A percentile compares a stretch with the other conserved stretches of the same genome.
phyloP scores from a whole-genome alignment of 2,797 vertebrate species.

The Platalea minor region DNA sequence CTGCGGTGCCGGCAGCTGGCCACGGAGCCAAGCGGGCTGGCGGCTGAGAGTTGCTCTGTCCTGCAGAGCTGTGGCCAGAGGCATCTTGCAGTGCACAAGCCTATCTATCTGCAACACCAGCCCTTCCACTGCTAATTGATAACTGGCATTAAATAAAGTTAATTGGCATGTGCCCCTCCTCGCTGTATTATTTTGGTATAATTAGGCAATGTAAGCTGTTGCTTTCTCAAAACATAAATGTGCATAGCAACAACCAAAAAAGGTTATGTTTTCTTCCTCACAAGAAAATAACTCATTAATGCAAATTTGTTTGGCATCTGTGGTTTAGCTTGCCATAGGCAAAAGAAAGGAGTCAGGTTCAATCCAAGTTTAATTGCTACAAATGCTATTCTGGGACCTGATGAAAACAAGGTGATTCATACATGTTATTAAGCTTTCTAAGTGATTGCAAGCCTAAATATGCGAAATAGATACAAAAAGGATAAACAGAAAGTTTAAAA shows the following conservation, averaged over 20 bases:
- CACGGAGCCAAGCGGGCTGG: not conserved
- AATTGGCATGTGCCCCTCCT: not conserved
- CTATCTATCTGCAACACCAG: not conserved
- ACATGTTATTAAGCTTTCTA: not conserved
- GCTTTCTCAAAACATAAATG: not conserved
- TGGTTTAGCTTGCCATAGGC: not conserved
- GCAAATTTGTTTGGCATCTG: slow-evolving; percentile 10
- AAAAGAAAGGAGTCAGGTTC: slow-evolving; percentile 30
- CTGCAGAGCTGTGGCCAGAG: not conserved
- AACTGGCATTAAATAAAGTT: not conserved
- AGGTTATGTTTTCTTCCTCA: not conserved
- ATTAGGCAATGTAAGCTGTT: not conserved
- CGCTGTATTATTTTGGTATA: not conserved
- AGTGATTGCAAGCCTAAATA: not conserved
- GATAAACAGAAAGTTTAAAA: not conserved
- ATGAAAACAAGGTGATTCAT: slow-evolving; percentile 13
- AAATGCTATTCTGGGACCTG: not conserved
- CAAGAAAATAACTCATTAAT: slow-evolving; percentile 19
- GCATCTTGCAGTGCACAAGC: accelerated
- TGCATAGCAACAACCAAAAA: not conserved
- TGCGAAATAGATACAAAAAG: not conserved
- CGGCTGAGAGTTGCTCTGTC: not conserved
- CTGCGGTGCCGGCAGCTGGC: not conserved
- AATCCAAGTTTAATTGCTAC: slow-evolving; percentile 38
- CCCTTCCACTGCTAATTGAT: not conserved